Evolutionary conservation across 2,113 vertebrate genomes (phyloP).

Genomic region (Phylloscopus whistleri): DNA sequence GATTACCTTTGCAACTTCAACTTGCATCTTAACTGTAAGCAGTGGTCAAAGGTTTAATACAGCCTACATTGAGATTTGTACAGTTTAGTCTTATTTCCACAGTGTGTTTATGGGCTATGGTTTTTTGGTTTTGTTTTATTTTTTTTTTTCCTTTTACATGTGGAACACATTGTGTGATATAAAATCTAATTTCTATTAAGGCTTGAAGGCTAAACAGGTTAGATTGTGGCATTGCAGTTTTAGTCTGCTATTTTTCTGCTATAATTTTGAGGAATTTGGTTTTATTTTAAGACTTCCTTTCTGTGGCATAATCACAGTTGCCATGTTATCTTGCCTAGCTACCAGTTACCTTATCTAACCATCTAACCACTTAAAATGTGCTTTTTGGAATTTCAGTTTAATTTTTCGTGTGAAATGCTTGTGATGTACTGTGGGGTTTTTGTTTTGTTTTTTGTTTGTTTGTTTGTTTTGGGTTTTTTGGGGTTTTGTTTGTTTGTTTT

Average conservation of each 20-base stretch:
- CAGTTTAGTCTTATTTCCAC: not conserved
- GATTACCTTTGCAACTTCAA: constrained; percentile 6
- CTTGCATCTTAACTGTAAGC: constrained; percentile 23
- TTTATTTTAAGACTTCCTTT: not conserved
- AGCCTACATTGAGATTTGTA: not conserved
- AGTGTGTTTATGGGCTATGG: not conserved
- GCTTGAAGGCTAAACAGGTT: not conserved
- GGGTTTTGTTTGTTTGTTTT: not conserved
- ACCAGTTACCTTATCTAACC: not conserved
- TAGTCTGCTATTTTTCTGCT: not conserved
- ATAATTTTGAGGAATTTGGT: not conserved
- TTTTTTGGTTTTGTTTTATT: not conserved
- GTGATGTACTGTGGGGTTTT: fast-evolving
- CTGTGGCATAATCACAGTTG: not conserved
- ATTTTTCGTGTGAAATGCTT: not conserved
- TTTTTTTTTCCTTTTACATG: not conserved
- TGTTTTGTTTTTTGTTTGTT: fast-evolving
- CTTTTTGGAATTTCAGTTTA: not conserved
- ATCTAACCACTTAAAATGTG: not conserved
- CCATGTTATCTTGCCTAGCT: not conserved
- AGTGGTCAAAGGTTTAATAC: not conserved
- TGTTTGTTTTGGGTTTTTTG: not conserved
- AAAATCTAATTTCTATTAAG: not conserved
- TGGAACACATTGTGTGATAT: not conserved
- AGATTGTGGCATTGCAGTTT: not conserved